Conservation (phyloP, 2,888 invertebrate species). For the Clitarchus hookeri region DNA sequence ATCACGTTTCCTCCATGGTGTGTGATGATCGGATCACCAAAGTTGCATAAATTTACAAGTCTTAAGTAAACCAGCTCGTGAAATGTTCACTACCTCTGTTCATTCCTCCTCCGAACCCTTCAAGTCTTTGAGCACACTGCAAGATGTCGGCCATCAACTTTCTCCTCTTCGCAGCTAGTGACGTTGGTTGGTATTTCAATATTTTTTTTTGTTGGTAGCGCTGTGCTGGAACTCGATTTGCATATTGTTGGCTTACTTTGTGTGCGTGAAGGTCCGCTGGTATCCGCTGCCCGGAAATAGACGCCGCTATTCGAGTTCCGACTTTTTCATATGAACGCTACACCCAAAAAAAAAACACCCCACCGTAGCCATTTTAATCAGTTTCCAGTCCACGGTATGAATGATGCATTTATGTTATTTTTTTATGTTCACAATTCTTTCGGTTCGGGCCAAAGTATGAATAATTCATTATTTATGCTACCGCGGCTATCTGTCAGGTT, state of each 20-base stretch:
- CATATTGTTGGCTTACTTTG: slow-evolving; percentile 11
- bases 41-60: no score
- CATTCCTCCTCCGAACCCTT: no score
- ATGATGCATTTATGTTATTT: not conserved
- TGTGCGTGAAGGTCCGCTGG: not conserved
- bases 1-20: no score
- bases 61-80: no score
- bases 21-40: no score
- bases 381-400: not conserved
- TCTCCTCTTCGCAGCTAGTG: not conserved
- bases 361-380: not conserved
- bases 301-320: not conserved
- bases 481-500: not conserved
- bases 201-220: not conserved
- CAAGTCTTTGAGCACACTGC: no score
- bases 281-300: not conserved
- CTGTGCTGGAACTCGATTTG: slow-evolving; percentile 1
- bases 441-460: not conserved
- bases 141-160: no score
- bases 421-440: not conserved
- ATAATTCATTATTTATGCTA: not conserved
- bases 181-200: not conserved
- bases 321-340: not conserved
- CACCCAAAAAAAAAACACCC: not conserved
- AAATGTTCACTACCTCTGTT: no score